Evolutionary conservation across 1,140 invertebrate species (phyloP).

Genomic region (Heliothis subflexa): DNA sequence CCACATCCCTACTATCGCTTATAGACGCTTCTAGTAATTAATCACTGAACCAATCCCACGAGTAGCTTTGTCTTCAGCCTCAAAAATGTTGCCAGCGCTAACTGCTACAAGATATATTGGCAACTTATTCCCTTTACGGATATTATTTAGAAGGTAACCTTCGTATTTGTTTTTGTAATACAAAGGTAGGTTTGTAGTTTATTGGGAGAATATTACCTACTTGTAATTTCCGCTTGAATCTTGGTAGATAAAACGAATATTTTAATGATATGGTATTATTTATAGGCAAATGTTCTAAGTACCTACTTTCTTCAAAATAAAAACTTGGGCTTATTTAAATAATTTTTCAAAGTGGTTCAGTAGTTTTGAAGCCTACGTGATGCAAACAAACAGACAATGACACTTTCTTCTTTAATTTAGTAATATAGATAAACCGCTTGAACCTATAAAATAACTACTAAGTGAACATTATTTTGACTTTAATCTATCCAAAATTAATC

Average conservation of each 20-base stretch:
- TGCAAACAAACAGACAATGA: no score
- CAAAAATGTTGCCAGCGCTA: conserved; percentile 19
- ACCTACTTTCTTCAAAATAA: no score
- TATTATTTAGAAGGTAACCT: not conserved
- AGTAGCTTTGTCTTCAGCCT: conserved; percentile 14
- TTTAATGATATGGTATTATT: no score
- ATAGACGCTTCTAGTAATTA: conserved; percentile 23
- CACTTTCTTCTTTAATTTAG: no score
- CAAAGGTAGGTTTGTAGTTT: no score
- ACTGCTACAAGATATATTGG: conserved; percentile 9
- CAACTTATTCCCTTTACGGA: conserved; percentile 19
- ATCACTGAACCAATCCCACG: conserved; percentile 19
- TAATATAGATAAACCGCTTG: no score
- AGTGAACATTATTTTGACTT: not conserved
- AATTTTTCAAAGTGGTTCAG: not conserved
- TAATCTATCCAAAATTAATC: not conserved
- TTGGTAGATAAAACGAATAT: no score
- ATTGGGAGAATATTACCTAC: no score
- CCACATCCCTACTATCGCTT: not conserved
- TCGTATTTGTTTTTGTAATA: no score
- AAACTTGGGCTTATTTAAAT: not conserved
- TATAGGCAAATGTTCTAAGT: no score
- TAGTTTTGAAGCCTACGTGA: not conserved
- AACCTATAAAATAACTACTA: not conserved
- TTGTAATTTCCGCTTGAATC: no score